Evolutionary conservation across 2,797 vertebrate species (phyloP).

Genomic region (Basileuterus tristriatus): DNA sequence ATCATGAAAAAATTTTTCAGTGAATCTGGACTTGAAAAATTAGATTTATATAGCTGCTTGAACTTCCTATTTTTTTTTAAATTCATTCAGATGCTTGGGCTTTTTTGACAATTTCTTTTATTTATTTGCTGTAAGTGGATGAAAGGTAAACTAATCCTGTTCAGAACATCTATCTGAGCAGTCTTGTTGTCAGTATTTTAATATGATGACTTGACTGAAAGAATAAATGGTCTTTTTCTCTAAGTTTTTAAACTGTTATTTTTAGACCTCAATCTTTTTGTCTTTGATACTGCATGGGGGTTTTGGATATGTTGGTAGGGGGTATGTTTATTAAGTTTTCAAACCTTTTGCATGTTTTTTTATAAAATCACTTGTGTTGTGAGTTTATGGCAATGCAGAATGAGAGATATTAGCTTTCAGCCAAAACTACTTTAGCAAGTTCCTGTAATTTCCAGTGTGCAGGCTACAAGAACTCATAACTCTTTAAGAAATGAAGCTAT

Average conservation of each 20-base stretch:
- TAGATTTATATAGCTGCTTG: background rate
- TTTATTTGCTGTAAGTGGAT: background rate
- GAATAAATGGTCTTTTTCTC: background rate
- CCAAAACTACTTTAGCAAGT: background rate
- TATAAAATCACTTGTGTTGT: background rate
- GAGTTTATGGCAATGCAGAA: background rate
- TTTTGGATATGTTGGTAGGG: background rate
- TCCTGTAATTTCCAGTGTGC: background rate
- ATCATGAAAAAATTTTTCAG: background rate
- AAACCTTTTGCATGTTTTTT: background rate
- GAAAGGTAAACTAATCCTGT: background rate
- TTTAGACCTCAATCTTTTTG: background rate
- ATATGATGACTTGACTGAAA: background rate
- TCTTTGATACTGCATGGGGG: background rate
- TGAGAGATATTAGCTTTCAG: background rate
- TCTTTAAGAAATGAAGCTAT: background rate
- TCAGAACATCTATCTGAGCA: background rate
- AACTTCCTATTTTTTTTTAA: background rate
- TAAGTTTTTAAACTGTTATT: background rate
- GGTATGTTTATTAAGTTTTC: background rate
- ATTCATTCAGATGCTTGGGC: background rate
- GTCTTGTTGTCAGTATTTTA: background rate
- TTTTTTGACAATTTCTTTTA: background rate
- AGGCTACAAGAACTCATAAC: background rate
- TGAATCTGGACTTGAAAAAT: background rate